A percentile compares a stretch with the other conserved stretches of the same genome.
These are phyloP conservation scores for Cephalopterus ornatus DNA, from an alignment of 2,113 vertebrate genomes.

Conservation along the genomic window DNA sequence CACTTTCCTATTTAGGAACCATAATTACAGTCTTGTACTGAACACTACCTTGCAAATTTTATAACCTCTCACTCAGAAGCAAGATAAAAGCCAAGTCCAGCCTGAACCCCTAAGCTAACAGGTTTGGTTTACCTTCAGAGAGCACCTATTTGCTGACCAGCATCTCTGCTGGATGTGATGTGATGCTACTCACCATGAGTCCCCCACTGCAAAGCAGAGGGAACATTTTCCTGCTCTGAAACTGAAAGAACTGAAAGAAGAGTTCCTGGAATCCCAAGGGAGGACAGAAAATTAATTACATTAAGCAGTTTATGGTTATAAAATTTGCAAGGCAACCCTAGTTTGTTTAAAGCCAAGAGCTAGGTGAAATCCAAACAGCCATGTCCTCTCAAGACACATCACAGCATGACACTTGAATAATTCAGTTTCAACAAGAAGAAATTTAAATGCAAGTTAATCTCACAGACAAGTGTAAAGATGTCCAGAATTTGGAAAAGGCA, in stretches of 20 bases:
- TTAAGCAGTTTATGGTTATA: neutral
- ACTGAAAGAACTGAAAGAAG: neutral
- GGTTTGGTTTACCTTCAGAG: neutral
- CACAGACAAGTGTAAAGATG: neutral
- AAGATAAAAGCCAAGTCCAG: neutral
- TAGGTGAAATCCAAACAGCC: neutral
- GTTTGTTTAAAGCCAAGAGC: neutral
- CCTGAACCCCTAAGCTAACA: neutral
- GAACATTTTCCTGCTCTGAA: neutral
- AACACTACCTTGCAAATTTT: neutral
- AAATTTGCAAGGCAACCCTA: neutral
- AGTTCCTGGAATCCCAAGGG: neutral
- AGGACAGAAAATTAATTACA: neutral
- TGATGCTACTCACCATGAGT: neutral
- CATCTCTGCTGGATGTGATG: neutral
- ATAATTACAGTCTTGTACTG: neutral
- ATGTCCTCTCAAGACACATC: neutral
- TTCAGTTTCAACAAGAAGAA: neutral
- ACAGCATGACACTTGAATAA: fast-evolving
- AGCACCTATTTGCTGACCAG: neutral
- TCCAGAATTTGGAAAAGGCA: neutral
- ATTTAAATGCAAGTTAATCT: neutral
- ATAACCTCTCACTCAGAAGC: neutral
- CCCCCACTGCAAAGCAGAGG: neutral
- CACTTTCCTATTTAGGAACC: neutral